Evolutionary conservation across 2,797 vertebrate species (phyloP), one percentile per base, ranked within the genome.

Genomic region (Clarias fuscus): DNA sequence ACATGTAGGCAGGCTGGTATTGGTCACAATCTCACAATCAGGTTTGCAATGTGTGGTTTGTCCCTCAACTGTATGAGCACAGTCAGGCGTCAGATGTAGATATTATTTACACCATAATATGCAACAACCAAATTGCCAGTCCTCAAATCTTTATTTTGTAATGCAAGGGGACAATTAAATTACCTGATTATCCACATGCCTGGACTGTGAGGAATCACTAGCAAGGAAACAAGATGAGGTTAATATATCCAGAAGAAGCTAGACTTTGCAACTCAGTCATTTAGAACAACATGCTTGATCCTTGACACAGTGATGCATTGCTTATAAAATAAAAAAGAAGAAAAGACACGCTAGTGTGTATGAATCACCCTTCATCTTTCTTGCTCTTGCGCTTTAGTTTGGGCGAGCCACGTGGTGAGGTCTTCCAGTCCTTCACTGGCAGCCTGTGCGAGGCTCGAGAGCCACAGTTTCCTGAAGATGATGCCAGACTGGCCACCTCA

Each of bases 341-440:
- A 53, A 67, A n/a, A 22, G 71, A 64, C 18, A 83, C 18, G 33
- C 4, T 22, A 10, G 85, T 27, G n/a, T 22, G 53, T 6, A 3
- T 7, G 4, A 84, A 95, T 0, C 93, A 99, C 98, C 96, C 91
- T 0, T 98, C 96, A 33, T 98, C 98, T 80, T 97, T 98, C 93
- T 97, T 97, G 90, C 88, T 94, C 94, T 97, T 99, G 90, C 96
- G 93, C 92, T 97, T 98, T 0, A 96, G 93, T 90, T 98, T 99
- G 1, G 98, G 98, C 0, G 98, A 99, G 59, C 95, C 92, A 87
- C 97, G 93, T 4, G 98, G 97, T 7, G 98, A 99, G 0, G 94
- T 94, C 90, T 99, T 99, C 98, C 98, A 99, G 88, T 99, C 98
- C 90, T 99, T 99, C 24, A 96, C 93, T 1, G 97, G 96, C 11